Percentiles rank a stretch among this genome's conserved stretches.
Evolutionary conservation across 1,140 invertebrate genomes (phyloP).

Genomic region (Pomacea maculata): DNA sequence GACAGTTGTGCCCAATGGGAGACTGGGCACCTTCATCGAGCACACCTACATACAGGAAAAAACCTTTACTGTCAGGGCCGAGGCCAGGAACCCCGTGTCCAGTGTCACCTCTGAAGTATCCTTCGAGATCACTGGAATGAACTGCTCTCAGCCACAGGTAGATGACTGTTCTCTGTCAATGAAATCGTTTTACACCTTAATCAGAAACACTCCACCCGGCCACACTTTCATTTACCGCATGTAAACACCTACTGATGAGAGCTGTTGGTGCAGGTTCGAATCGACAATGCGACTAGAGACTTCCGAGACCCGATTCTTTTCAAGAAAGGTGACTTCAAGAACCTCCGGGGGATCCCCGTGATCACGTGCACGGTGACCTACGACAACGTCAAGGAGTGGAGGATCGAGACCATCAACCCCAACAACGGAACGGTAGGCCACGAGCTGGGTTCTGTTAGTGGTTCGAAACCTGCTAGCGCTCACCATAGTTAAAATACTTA

Average conservation of each 20-base stretch:
- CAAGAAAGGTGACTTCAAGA: conserved; percentile 36
- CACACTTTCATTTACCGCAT: no score
- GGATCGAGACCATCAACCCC: conserved; percentile 34
- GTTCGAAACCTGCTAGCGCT: no score
- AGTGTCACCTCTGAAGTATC: conserved; percentile 22
- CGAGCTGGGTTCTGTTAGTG: no score
- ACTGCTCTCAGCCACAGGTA: conserved; percentile 59
- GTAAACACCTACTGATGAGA: no score
- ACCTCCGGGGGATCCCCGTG: conserved; percentile 45
- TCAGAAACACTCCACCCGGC: no score
- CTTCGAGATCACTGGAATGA: conserved; percentile 48
- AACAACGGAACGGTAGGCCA: conserved; percentile 24
- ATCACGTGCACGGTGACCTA: conserved; percentile 50
- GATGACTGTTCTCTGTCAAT: background rate
- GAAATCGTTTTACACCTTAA: no score
- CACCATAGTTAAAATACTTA: no score
- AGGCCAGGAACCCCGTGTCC: conserved; percentile 55
- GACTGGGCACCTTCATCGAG: conserved; percentile 10
- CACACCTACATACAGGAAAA: conserved; percentile 50
- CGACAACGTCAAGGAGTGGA: conserved; percentile 51
- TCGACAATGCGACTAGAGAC: conserved; percentile 14
- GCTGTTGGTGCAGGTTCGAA: background rate
- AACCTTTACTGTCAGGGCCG: conserved; percentile 50
- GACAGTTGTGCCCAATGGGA: background rate
- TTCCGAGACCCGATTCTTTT: conserved; percentile 41